These are phyloP conservation scores for Tricholaema leucomelas DNA, from an alignment of 2,113 vertebrate species.

Conservation along the genomic window DNA sequence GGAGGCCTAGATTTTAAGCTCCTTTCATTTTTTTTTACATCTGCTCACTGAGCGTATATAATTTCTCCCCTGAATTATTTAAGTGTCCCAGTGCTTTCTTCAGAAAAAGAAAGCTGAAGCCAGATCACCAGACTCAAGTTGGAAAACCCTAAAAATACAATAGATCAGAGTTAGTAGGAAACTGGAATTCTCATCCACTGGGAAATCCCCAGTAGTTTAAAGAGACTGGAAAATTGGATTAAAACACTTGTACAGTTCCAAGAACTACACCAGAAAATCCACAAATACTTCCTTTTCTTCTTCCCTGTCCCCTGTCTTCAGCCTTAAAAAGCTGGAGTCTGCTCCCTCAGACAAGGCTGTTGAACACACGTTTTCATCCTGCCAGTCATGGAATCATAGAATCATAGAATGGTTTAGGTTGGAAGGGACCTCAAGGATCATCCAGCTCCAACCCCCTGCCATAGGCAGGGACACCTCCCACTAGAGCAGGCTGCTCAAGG, in stretches of 20 bases:
- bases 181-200: neutral
- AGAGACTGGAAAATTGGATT: neutral
- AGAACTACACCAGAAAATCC: neutral
- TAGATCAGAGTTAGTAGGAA: neutral
- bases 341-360: neutral
- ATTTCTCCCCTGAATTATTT: slow-evolving; percentile 61
- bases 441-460: no score
- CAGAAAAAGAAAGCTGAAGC: slow-evolving; percentile 28
- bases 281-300: neutral
- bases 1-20: slow-evolving; percentile 42
- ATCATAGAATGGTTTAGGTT: no score
- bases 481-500: no score
- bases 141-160: neutral
- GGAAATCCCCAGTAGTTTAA: neutral
- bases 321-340: neutral
- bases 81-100: slow-evolving; percentile 25
- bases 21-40: slow-evolving; percentile 36
- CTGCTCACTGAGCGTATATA: slow-evolving; percentile 13
- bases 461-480: no score
- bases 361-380: neutral
- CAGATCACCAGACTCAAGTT: neutral
- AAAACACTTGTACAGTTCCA: neutral
- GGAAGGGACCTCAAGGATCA: no score
- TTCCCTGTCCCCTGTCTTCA: neutral
- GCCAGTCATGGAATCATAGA: no score